Evolutionary conservation across 2,888 invertebrate species (phyloP).

Genomic region (Ametastegia equiseti): DNA sequence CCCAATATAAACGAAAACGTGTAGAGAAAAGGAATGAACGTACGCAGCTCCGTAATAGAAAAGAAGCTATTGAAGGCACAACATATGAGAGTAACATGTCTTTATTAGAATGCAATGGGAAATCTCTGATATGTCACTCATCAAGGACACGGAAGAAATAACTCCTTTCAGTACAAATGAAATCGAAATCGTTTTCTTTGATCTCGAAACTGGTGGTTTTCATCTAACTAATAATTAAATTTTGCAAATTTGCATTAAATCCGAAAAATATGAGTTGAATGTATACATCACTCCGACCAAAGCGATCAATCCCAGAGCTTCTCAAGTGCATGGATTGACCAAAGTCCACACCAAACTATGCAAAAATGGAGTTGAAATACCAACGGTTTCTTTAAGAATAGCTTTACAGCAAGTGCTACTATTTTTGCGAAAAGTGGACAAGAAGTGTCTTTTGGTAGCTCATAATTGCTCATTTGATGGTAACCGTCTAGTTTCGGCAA

Average conservation of each 20-base stretch:
- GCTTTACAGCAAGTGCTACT: conserved; percentile 42
- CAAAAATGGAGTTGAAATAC: conserved; percentile 37
- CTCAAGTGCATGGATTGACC: conserved; percentile 49
- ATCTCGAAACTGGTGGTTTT: conserved; percentile 51
- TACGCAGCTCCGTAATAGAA: not conserved
- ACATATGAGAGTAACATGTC: conserved; percentile 19
- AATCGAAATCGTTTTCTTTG: conserved; percentile 46
- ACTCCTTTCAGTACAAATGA: conserved; percentile 12
- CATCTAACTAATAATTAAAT: conserved; percentile 37
- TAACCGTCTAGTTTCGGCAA: conserved; percentile 39
- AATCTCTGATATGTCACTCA: conserved; percentile 11
- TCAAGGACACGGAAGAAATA: not conserved
- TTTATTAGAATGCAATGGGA: conserved; percentile 13
- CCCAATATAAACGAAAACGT: not conserved
- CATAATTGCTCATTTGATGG: conserved; percentile 51
- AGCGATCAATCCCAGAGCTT: conserved; percentile 41
- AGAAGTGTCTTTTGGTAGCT: conserved; percentile 48
- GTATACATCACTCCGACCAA: conserved; percentile 47
- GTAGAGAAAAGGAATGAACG: conserved; percentile 8
- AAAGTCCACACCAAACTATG: conserved; percentile 45
- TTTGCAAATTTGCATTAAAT: conserved; percentile 48
- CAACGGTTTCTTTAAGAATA: conserved; percentile 37
- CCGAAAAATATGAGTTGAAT: conserved; percentile 39
- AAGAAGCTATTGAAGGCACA: conserved; percentile 21
- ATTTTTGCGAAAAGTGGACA: conserved; percentile 44